Conservation (phyloP, 2,113 vertebrate genomes). For the Lagopus leucura region DNA sequence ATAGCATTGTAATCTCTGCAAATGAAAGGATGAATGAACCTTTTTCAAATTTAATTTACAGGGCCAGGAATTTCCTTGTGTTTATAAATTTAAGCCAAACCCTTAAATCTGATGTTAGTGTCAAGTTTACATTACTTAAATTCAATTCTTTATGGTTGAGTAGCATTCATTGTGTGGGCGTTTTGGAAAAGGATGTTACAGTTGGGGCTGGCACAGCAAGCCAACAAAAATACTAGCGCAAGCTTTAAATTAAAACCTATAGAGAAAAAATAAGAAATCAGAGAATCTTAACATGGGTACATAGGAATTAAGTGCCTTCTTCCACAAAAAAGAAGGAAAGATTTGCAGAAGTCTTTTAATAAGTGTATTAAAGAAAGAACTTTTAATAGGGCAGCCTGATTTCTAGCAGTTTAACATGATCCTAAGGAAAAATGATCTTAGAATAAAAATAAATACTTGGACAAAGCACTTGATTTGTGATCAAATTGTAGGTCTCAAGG, state of each 20-base stretch:
- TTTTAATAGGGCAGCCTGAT: neutral
- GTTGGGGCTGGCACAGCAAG: neutral
- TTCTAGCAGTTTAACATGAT: neutral
- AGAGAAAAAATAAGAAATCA: neutral
- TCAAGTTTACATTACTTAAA: slow-evolving; percentile 14
- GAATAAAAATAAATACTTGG: neutral
- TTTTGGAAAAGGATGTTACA: slow-evolving; percentile 22
- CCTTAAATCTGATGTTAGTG: neutral
- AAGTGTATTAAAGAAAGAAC: neutral
- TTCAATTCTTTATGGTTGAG: slow-evolving; percentile 19
- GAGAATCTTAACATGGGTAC: neutral
- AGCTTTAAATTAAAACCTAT: slow-evolving; percentile 12
- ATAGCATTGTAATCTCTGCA: neutral
- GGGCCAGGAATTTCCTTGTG: neutral
- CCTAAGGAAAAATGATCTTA: neutral
- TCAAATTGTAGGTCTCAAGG: neutral
- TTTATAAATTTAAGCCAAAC: neutral
- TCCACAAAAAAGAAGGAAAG: neutral
- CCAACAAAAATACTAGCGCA: neutral
- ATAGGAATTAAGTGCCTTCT: neutral
- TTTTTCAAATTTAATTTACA: neutral
- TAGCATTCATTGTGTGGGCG: neutral
- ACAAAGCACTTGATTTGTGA: neutral
- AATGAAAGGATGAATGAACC: neutral
- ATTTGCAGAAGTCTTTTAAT: neutral